These are phyloP conservation scores for Melitaea cinxia DNA, from an alignment of 1,140 invertebrate genomes.

Conservation along the genomic window DNA sequence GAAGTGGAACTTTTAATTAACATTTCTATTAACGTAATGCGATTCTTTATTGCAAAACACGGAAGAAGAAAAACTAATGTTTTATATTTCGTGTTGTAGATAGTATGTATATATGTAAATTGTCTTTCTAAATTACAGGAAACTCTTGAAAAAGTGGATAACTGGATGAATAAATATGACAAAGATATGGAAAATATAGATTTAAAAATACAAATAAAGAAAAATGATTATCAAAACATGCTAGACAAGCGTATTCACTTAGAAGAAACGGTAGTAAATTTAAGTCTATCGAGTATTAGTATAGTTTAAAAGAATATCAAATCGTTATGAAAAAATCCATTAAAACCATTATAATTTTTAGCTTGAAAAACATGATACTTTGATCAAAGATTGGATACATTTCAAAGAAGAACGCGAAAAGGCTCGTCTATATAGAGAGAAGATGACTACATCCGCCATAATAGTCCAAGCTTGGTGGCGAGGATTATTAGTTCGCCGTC, in stretches of 20 bases:
- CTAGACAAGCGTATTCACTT: conserved; percentile 54
- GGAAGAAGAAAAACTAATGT: no score
- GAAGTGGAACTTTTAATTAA: conserved; percentile 66
- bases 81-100: background rate
- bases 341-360: no score
- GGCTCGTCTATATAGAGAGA: conserved; percentile 53
- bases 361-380: conserved; percentile 56
- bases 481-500: conserved; percentile 84
- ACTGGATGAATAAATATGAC: conserved; percentile 75
- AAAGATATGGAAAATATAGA: conserved; percentile 70
- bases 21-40: conserved; percentile 60
- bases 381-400: conserved; percentile 63
- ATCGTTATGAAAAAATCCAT: no score
- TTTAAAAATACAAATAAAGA: conserved; percentile 68
- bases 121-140: conserved; percentile 47
- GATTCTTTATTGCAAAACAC: conserved; percentile 11
- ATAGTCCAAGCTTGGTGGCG: conserved; percentile 87
- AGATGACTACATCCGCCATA: conserved; percentile 69
- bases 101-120: background rate
- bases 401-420: conserved; percentile 72
- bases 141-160: conserved; percentile 61
- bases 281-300: no score
- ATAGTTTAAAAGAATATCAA: no score
- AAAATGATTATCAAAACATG: conserved; percentile 64
- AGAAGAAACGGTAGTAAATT: conserved; percentile 55